Base-by-base conservation (phyloP, 1,140 invertebrate species). In the Bactericera cockerelli region DNA sequence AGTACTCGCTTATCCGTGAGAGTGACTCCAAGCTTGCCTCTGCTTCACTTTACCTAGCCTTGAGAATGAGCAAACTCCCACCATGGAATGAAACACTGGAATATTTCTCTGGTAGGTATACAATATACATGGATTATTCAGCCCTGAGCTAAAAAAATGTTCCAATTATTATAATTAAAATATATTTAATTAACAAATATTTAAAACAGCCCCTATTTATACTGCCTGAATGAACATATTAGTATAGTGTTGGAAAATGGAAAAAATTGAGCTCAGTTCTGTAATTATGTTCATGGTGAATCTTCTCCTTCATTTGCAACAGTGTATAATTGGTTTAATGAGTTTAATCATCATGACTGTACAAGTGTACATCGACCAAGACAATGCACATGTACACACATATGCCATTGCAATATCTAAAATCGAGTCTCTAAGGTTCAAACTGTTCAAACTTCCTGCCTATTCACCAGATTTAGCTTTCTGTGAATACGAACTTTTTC, bases 21-120 rank as follows among this genome's bases (percentile, higher is more conserved):
- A 81, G 81, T 14, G 94, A 98, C 69, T 95, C 92, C 33, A 82
- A 87, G 73, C 77, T 95, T 73, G 93, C 92, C 25, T 84, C 88
- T 22, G 87, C 90, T 26, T 78, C 85, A 36, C 75, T 98, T 1
- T 82, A 85, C 62, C 75, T 98, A 49, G 92, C 95, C 4, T 70
- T 93, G 49, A 77, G 82, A 64, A 96, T 98, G 87, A 82, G 85
- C 71, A 75, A 79, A 62, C 70, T 85, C 59, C 78, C 80, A 67
- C 69, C 73, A 28, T 89, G 93, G 92, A 85, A 77, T 21, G 67
- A 77, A 36, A 90, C 89, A 0, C 73, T 96, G 62, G 75, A 83
- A 65, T 87, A 90, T 75, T 96, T 93, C 71, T 87, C 87, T 61
- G 87, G 84, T 80, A 70, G 63, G 59, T 65, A 26, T 54, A 36